Base-by-base conservation (phyloP, 2,113 vertebrate genomes). In the Engraulis encrasicolus region DNA sequence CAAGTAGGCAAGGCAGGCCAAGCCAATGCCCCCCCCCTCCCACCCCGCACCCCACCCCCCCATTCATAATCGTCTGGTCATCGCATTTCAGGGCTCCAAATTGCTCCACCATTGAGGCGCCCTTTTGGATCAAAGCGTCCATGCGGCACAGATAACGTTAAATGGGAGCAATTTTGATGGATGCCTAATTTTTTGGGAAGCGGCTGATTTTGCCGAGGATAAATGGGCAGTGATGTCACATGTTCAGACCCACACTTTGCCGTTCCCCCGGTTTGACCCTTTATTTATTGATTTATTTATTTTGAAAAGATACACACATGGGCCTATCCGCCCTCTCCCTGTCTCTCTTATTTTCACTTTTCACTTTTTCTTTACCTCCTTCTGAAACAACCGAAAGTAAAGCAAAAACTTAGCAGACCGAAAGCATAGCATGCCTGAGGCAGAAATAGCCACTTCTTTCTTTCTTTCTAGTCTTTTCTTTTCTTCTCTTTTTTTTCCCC, bases 101-200 rank as follows among this genome's bases (percentile, higher is more conserved):
- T 80, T 83, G 85, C 78, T 81, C 82, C 18, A 83, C 78, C n/a
- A 85, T 81, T 50, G 81, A 81, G 58, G 31, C 80, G 78, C 85
- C 54, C 61, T 83, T 34, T 90, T 61, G 82, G 86, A 88, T 90
- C 84, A 88, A 88, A 90, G 87, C 80, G 78, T 34, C 78, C 61
- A 31, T 5, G 37, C 78, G 83, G 40, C 79, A 82, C 71, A 88
- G 87, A 88, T 86, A 87, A 88, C 58, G 31, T 48, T 86, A 87
- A 90, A 87, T 82, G 86, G 79, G 78, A 87, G 87, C 86, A 87
- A 88, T 88, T 87, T 90, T 87, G 83, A 87, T 81, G 80, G 85
- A 74, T 87, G 87, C 88, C 87, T 83, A 86, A 86, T 87, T 83
- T 71, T n/a, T 80, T 37, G 81, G 81, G 79, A 78, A 54, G 49